Evolutionary conservation across 2,888 invertebrate genomes (phyloP).

Genomic region (Prenolepis imparis): DNA sequence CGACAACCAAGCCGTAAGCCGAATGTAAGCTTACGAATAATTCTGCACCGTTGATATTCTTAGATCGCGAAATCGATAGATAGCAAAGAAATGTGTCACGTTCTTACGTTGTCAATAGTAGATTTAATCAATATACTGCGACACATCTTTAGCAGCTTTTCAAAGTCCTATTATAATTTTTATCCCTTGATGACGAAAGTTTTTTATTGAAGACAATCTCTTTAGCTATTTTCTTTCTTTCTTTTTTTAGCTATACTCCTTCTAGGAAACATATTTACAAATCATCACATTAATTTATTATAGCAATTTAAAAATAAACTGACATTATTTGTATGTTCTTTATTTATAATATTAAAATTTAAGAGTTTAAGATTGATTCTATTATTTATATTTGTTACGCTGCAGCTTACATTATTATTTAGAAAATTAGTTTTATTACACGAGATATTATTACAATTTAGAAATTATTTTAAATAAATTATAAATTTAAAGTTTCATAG

Average conservation of each 20-base stretch:
- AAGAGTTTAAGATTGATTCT: neutral
- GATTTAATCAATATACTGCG: constrained; percentile 1
- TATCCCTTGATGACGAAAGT: neutral
- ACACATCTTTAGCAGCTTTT: neutral
- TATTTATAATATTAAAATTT: neutral
- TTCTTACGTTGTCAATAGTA: constrained; percentile 38
- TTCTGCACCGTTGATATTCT: constrained; percentile 49
- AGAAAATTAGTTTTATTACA: neutral
- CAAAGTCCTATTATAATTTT: neutral
- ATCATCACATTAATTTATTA: neutral
- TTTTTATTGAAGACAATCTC: neutral
- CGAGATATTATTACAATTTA: neutral
- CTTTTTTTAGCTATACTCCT: neutral
- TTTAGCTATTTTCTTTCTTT: neutral
- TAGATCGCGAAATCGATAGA: constrained; percentile 57
- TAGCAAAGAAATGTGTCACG: constrained; percentile 57
- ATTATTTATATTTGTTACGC: neutral
- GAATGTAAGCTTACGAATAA: constrained; percentile 61
- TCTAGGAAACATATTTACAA: neutral
- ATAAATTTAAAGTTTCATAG: neutral
- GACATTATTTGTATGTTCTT: neutral
- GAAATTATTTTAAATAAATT: too few species aligned
- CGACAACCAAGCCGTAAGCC: constrained; percentile 32
- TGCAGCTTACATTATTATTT: neutral
- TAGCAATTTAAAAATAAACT: neutral